Base-by-base conservation (phyloP, 2,888 invertebrate species). In the Acleris laterana region DNA sequence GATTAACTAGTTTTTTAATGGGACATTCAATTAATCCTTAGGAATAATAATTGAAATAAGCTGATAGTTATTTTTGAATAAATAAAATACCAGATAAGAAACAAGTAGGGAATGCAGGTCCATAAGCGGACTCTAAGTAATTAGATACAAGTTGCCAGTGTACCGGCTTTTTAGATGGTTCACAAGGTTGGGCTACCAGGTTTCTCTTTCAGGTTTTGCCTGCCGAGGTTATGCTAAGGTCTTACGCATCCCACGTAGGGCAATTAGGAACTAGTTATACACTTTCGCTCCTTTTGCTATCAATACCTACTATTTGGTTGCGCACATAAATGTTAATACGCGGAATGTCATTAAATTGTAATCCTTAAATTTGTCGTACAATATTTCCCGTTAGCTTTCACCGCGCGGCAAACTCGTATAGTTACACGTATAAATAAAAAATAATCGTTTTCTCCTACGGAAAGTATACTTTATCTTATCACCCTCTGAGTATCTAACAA, bases 161-260 rank as follows among this genome's bases (percentile, higher is more conserved):
- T 70, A 69, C 63, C 72, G 72, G 74, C 44, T 72, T 74, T 76
- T 74, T 73, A 74, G 63, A 69, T 63, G 64, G 59, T 69, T 67
- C 71, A 61, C 69, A 69, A 70, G 67, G 63, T 66, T 32, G 46
- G 55, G 63, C 55, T 57, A 50, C 74, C 63, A 75, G 72, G 61
- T 82, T 83, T 83, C 81, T 75, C 80, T 77, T 78, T 78, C 76
- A 74, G 74, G 70, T 69, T 70, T 70, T n/a, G 61, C 68, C 52
- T 28, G 22, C 46, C 38, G 65, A 52, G 66, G 62, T 66, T 66
- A 62, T 16, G 48, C 51, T 66, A 62, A 57, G 66, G 61, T 66
- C 66, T 62, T 57, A 51, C 57, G 57, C 66, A 62, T 66, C 66
- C 38, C 57, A 57, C 32, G 44, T 48, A 13, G 20, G 48, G 57